Base-by-base conservation (phyloP, 2,888 invertebrate genomes). In the Lacanobia oleracea region DNA sequence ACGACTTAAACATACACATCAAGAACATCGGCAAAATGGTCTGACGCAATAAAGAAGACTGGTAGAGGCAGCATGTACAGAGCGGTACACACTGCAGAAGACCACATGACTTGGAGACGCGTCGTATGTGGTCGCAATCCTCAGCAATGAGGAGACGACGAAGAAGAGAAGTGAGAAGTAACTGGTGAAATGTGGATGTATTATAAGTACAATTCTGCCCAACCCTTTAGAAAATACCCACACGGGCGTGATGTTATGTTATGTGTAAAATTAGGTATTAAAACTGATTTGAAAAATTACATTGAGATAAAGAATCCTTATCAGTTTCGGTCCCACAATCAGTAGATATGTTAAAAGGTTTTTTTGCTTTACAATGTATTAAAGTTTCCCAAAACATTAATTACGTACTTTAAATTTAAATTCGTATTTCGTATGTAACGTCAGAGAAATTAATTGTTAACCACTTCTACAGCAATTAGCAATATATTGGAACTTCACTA, bases 351-450 rank as follows among this genome's bases (percentile, higher is more conserved):
- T 63, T 0, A 33, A 33, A 33, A 33, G 33, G 33, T 33, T 33
- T 27, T 27, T 27, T 63, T n/a, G 10, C 2, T 27, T 27, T 21
- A 12, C 0, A 65, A 64, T 12, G 33, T 40, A 78, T 60, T 45
- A 73, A 72, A 50, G 51, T 51, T 57, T 64, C 53, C 8, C 43
- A 54, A 57, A 78, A 63, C 75, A 60, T 79, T 78, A 5, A 33
- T 33, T 33, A 33, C 6, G 33, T 33, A 6, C 33, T 33, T 64
- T 62, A 77, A 71, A 73, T 72, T 73, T 65, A 72, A 77, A 72
- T 79, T 27, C 27, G 61, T 60, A 33, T 6, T 33, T 33, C 33
- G 33, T 33, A 33, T 33, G 75, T 74, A 70, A 48, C 33, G 18
- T 48, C 48, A n/a, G 48, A 8, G 8, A 6, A 48, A n/a, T n/a